Evolutionary conservation across 2,113 vertebrate species (phyloP).

Genomic region (Coregonus clupeaformis): DNA sequence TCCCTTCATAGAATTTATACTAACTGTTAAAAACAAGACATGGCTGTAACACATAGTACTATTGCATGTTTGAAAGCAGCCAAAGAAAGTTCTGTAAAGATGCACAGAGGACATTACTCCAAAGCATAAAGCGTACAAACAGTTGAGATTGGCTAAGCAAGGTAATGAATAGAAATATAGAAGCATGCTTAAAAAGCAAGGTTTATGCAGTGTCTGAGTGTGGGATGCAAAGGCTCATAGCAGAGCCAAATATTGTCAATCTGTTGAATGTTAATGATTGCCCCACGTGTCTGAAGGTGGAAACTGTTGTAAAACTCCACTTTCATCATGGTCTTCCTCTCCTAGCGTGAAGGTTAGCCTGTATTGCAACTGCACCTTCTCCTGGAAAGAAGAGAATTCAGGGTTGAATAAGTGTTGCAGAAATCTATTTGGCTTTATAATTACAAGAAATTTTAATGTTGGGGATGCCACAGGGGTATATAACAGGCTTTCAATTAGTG

Average conservation of each 20-base stretch:
- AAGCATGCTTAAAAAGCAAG: slow-evolving; percentile 21
- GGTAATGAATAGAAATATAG: slow-evolving; percentile 28
- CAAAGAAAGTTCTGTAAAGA: neutral
- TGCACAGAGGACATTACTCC: slow-evolving; percentile 24
- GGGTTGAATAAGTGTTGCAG: neutral
- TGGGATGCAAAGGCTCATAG: slow-evolving; percentile 40
- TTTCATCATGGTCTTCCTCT: slow-evolving; percentile 87
- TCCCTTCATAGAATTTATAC: neutral
- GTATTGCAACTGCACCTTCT: slow-evolving; percentile 94
- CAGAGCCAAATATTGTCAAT: too few species aligned
- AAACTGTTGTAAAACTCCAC: slow-evolving; percentile 91
- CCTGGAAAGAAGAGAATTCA: slow-evolving; percentile 68
- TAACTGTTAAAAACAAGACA: slow-evolving; percentile 6
- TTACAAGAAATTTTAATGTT: too few species aligned
- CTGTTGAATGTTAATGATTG: slow-evolving; percentile 78
- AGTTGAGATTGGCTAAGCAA: slow-evolving; percentile 22
- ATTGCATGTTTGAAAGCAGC: neutral
- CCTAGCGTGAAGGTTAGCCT: slow-evolving; percentile 89
- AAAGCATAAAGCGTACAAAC: slow-evolving; percentile 41
- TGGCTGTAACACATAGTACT: neutral
- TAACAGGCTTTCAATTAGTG: neutral
- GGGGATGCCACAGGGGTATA: slow-evolving; percentile 14
- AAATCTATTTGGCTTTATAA: too few species aligned
- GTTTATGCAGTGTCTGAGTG: slow-evolving; percentile 8
- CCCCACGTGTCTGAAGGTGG: slow-evolving; percentile 91